These are phyloP conservation scores for Oegoconia quadripuncta DNA, from an alignment of 2,888 invertebrate species.

Conservation along the genomic window DNA sequence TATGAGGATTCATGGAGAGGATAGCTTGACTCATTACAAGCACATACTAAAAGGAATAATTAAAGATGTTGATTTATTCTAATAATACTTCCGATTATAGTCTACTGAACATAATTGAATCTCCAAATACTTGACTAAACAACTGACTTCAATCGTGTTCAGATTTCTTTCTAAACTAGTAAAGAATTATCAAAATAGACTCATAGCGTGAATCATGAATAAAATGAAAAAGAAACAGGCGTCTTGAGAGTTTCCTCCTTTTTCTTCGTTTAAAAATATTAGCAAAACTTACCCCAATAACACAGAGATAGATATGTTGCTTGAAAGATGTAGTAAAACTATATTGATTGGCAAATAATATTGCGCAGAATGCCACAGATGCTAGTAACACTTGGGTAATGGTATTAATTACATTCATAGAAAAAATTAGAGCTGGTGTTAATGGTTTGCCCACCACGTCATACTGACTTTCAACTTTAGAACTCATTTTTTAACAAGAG, in stretches of 20 bases:
- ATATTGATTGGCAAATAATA: conserved; percentile 21
- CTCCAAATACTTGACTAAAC: neutral
- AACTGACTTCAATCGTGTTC: neutral
- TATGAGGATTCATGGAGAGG: conserved; percentile 37
- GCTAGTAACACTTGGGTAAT: conserved; percentile 40
- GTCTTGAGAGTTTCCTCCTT: too few relatives aligned
- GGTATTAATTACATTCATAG: conserved; percentile 32
- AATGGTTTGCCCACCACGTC: conserved; percentile 5
- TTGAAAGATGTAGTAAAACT: conserved; percentile 16
- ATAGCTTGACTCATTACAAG: conserved; percentile 51
- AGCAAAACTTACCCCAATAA: conserved; percentile 44
- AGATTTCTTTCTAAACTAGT: neutral
- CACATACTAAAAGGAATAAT: conserved; percentile 43
- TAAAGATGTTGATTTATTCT: too few relatives aligned
- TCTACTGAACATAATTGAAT: too few relatives aligned
- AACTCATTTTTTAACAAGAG: too few relatives aligned
- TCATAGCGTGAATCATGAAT: too few relatives aligned
- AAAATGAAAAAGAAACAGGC: too few relatives aligned
- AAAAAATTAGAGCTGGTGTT: conserved; percentile 19
- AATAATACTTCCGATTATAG: too few relatives aligned
- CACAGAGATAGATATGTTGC: conserved; percentile 41
- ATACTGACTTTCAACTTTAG: neutral
- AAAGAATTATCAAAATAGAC: too few relatives aligned
- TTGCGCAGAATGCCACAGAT: conserved; percentile 31
- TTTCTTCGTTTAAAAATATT: neutral